A percentile compares a stretch with the other conserved stretches of the same genome.
phyloP scores from a whole-genome alignment of 2,888 invertebrate genomes.

The Apotomis capreana region DNA sequence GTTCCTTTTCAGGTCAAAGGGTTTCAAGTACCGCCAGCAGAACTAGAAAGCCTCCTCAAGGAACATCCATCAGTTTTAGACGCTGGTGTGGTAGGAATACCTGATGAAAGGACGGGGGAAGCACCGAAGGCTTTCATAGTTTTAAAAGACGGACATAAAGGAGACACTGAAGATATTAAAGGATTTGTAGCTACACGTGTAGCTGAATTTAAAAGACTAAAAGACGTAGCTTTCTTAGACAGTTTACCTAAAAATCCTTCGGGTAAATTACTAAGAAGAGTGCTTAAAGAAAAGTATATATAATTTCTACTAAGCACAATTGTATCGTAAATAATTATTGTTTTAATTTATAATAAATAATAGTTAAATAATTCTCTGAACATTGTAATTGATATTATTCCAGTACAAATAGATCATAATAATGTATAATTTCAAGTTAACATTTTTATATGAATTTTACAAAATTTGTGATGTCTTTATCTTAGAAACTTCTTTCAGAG shows the following conservation, averaged over 20 bases:
- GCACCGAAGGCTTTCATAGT: constrained; percentile 89
- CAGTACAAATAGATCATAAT: too few relatives aligned
- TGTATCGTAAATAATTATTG: too few relatives aligned
- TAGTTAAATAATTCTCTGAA: too few relatives aligned
- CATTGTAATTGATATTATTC: too few relatives aligned
- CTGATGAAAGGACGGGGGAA: constrained; percentile 87
- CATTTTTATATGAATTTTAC: background rate
- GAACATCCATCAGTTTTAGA: constrained; percentile 89
- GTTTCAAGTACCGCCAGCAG: constrained; percentile 93
- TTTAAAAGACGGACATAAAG: constrained; percentile 69
- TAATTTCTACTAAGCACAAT: constrained; percentile 29
- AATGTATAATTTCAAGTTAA: too few relatives aligned
- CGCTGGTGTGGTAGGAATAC: constrained; percentile 91
- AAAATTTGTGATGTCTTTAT: background rate
- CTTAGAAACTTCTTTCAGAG: too few relatives aligned
- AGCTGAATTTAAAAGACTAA: constrained; percentile 88
- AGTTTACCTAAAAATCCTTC: constrained; percentile 88
- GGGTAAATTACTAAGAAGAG: constrained; percentile 88
- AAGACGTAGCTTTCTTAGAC: constrained; percentile 85
- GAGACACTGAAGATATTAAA: constrained; percentile 81
- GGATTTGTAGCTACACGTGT: constrained; percentile 86
- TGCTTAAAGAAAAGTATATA: constrained; percentile 72
- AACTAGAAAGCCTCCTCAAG: constrained; percentile 89
- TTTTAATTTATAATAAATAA: too few relatives aligned
- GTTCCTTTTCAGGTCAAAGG: constrained; percentile 83